Evolutionary conservation across 2,113 vertebrate genomes (phyloP), one percentile per base, ranked within the genome.

Genomic region (Puntigrus tetrazona): DNA sequence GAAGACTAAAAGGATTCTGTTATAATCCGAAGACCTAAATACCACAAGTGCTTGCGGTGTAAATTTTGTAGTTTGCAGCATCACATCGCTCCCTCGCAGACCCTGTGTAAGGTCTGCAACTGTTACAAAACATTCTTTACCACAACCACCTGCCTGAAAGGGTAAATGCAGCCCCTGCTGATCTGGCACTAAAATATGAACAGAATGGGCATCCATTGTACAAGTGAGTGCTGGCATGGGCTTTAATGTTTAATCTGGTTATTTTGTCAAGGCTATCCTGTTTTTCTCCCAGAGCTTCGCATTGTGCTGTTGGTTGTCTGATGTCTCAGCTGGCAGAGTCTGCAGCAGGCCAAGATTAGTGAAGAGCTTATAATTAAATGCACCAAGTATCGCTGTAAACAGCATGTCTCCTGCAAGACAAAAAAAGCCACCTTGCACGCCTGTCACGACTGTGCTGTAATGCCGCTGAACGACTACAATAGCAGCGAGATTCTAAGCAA

Each of bases 281-380:
- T 41, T 43, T 85, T 47, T 16, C 25, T 22, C 59, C 57, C 14
- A 31, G 18, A 25, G 11, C 50, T 11, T 57, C 34, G 41, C 34
- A 61, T 38, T 57, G 31, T 78, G 47, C 38, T 73, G 22, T 55
- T 41, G 31, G 52, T 78, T 78, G 76, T 41, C 76, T 61, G 50
- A 78, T 78, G 52, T 7, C 52, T 78, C 34, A 38, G 22, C 13
- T 78, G 52, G 76, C 50, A 50, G 73, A 38, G 50, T 61, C 34
- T 25, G 76, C 52, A 67, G 43, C 45, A 76, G n/a, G 69, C 34
- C 73, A 50, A 80, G 69, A 81, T 75, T 81, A 65, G 69, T 78
- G 34, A 78, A 59, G 31, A 78, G 52, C 76, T 78, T 78, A 59
- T 78, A 78, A 78, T 61, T 78, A 78, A 78, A 78, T 78, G 52